These are phyloP conservation scores for Drosophila rellima DNA, from an alignment of 2,888 invertebrate species.

Conservation along the genomic window DNA sequence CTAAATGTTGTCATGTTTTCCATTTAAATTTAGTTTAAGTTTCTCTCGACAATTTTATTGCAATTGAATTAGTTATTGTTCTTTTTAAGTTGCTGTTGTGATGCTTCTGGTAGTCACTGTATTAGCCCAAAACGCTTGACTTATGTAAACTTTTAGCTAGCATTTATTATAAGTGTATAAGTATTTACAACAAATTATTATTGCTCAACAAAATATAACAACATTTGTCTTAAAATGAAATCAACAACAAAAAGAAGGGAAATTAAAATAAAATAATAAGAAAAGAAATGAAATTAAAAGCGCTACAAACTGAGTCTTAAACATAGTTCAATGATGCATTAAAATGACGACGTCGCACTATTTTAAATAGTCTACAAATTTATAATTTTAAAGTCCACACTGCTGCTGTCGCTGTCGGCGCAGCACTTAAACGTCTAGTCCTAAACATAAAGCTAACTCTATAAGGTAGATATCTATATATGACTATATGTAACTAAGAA, in stretches of 20 bases:
- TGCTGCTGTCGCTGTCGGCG: slow-evolving; percentile 52
- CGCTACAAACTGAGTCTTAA: slow-evolving; percentile 46
- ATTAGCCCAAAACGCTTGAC: slow-evolving; percentile 54
- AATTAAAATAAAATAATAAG: slow-evolving; percentile 35
- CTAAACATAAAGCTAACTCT: slow-evolving; percentile 51
- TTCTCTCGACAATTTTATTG: slow-evolving; percentile 45
- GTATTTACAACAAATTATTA: slow-evolving; percentile 51
- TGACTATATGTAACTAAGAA: slow-evolving; percentile 33
- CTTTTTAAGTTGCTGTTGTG: slow-evolving; percentile 48
- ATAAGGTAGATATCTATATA: slow-evolving; percentile 39
- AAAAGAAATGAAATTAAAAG: slow-evolving; percentile 24
- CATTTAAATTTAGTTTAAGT: slow-evolving; percentile 32
- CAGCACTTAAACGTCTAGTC: slow-evolving; percentile 62
- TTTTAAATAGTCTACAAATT: slow-evolving; percentile 77
- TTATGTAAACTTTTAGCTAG: slow-evolving; percentile 52
- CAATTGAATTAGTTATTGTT: slow-evolving; percentile 36
- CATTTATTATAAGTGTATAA: slow-evolving; percentile 54
- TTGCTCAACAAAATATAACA: slow-evolving; percentile 65
- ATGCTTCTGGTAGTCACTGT: slow-evolving; percentile 65
- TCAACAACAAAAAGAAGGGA: slow-evolving; percentile 70
- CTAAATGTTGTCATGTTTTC: slow-evolving; percentile 74
- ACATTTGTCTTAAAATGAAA: slow-evolving; percentile 73
- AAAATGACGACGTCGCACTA: slow-evolving; percentile 63
- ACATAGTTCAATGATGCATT: slow-evolving; percentile 61
- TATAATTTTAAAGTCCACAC: slow-evolving; percentile 80